Evolutionary conservation across 2,113 vertebrate genomes (phyloP).

Genomic region (Chloebia gouldiae): DNA sequence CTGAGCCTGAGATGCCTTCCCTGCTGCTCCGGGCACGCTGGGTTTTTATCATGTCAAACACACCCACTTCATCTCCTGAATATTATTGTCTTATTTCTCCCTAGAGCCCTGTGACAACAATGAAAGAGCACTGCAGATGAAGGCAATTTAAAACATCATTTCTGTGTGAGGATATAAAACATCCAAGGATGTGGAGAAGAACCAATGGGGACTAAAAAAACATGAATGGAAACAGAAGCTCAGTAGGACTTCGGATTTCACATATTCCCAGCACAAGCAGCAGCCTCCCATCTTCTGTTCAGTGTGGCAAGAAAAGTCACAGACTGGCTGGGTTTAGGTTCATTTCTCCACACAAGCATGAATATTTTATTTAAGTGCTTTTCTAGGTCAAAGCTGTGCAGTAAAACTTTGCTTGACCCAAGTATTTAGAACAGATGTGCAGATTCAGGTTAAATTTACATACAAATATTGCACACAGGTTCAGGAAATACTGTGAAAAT

Average conservation of each 20-base stretch:
- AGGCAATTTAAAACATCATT: background rate
- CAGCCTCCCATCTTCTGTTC: background rate
- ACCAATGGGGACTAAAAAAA: background rate
- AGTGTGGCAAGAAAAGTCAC: background rate
- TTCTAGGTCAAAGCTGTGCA: background rate
- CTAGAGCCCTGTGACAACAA: background rate
- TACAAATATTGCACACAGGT: background rate
- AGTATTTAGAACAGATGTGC: background rate
- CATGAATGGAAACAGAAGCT: background rate
- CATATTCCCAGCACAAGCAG: background rate
- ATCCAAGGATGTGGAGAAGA: background rate
- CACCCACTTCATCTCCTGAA: background rate
- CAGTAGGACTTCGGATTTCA: background rate
- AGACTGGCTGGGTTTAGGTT: background rate
- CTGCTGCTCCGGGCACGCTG: background rate
- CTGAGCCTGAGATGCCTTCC: background rate
- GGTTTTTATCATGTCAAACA: background rate
- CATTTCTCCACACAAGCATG: background rate
- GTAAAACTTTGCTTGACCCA: background rate
- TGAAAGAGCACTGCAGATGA: background rate
- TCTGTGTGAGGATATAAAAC: background rate
- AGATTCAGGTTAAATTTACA: background rate
- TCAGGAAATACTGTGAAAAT: background rate
- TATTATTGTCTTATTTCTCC: background rate
- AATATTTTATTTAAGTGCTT: background rate